These are phyloP conservation scores for Amniataba percoides DNA, from an alignment of 2,797 vertebrate genomes.

Conservation along the genomic window DNA sequence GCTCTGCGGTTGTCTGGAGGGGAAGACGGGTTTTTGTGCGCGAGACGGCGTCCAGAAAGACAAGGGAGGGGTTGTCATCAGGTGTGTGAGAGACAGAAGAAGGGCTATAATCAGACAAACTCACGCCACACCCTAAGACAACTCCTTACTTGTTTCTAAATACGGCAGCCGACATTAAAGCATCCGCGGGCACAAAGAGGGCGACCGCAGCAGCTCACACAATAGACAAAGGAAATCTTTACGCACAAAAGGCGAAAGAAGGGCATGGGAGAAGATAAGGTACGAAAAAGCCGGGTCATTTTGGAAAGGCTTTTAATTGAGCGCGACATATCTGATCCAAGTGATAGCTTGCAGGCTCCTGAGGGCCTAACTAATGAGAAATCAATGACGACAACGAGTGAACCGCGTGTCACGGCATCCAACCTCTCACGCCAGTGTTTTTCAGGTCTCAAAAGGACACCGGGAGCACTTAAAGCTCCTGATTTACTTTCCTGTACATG, in stretches of 20 bases:
- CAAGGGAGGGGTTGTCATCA: slow-evolving; percentile 42
- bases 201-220: slow-evolving; percentile 17
- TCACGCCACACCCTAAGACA: slow-evolving; percentile 63
- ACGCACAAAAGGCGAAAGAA: slow-evolving; percentile 3
- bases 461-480: slow-evolving; percentile 33
- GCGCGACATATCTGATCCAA: slow-evolving; percentile 68
- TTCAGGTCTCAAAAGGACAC: slow-evolving; percentile 32
- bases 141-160: slow-evolving; percentile 58
- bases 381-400: slow-evolving; percentile 75
- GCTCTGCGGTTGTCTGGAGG: slow-evolving; percentile 27
- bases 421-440: slow-evolving; percentile 41
- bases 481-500: slow-evolving; percentile 30
- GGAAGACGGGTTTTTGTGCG: slow-evolving; percentile 2
- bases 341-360: slow-evolving; percentile 60
- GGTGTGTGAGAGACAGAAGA: slow-evolving; percentile 51
- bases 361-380: slow-evolving; percentile 73
- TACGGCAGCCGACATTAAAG: slow-evolving; percentile 48
- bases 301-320: slow-evolving; percentile 71
- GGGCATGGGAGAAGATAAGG: slow-evolving; percentile 16
- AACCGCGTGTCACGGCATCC: slow-evolving; percentile 48
- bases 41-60: slow-evolving; percentile 21
- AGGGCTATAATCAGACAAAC: slow-evolving; percentile 57
- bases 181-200: slow-evolving; percentile 25
- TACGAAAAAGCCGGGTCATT: slow-evolving; percentile 25
- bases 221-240: slow-evolving; percentile 55